A percentile compares a stretch with the other conserved stretches of the same genome.
Evolutionary conservation across 2,797 vertebrate genomes (phyloP).

Genomic region (Myripristis murdjan): DNA sequence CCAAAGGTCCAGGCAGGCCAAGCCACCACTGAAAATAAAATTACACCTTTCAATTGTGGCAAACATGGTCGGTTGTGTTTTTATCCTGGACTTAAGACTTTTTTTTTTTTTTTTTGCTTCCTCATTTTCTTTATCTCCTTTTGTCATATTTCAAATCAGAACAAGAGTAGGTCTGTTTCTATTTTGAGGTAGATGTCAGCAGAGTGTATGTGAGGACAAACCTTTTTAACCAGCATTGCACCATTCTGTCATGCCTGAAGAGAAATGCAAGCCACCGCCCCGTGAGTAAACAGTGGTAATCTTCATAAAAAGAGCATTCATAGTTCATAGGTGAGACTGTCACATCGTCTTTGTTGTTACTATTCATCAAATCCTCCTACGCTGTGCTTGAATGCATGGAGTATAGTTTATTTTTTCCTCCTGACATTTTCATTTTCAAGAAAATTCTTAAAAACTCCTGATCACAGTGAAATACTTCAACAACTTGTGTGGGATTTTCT

Average conservation of each 20-base stretch:
- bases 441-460: too few relatives aligned
- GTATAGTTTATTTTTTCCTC: background rate
- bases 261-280: constrained; percentile 69
- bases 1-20: background rate
- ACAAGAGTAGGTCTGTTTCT: constrained; percentile 21
- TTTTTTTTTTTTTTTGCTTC: background rate
- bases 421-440: too few relatives aligned
- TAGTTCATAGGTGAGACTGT: constrained; percentile 82
- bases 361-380: constrained; percentile 53
- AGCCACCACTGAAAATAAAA: background rate
- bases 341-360: constrained; percentile 40
- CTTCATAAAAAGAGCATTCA: constrained; percentile 75
- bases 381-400: background rate
- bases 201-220: constrained; percentile 39
- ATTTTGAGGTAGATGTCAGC: constrained; percentile 21
- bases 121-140: background rate
- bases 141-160: constrained; percentile 1
- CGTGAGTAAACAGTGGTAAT: constrained; percentile 74
- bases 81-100: background rate
- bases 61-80: constrained; percentile 3
- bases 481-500: too few relatives aligned
- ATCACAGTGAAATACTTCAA: too few relatives aligned
- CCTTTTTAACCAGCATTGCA: constrained; percentile 55
- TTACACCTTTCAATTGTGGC: background rate
- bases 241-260: constrained; percentile 45